Conservation (phyloP, 2,113 vertebrate species). For the Genyomyrus donnyi region DNA sequence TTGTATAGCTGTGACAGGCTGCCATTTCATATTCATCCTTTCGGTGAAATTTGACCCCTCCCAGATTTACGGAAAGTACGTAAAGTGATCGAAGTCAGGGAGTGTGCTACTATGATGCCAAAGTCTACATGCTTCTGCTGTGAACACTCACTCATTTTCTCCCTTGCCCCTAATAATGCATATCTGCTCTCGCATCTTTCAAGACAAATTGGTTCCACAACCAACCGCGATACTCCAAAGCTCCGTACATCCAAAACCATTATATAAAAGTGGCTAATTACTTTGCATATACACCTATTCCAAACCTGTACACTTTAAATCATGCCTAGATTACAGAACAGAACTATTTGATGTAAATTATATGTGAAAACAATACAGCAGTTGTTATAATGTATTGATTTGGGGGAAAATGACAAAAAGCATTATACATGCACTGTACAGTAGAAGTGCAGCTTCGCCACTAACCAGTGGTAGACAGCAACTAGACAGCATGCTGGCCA, state of each 20-base stretch:
- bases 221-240: background rate
- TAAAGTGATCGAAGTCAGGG: background rate
- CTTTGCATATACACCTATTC: background rate
- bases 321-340: background rate
- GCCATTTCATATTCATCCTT: background rate
- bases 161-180: background rate
- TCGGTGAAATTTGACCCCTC: background rate
- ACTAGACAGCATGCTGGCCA: no score
- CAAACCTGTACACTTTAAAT: background rate
- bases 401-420: background rate
- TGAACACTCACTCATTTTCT: background rate
- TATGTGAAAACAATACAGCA: background rate
- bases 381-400: background rate
- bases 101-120: background rate
- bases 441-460: background rate
- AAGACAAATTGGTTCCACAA: background rate
- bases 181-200: background rate
- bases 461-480: no score
- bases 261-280: background rate
- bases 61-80: background rate
- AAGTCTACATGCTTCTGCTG: background rate
- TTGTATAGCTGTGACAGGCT: background rate
- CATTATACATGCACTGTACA: background rate
- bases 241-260: background rate
- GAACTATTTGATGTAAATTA: background rate